phyloP scores from a whole-genome alignment of 2,113 vertebrate genomes.

The Struthidea cinerea region DNA sequence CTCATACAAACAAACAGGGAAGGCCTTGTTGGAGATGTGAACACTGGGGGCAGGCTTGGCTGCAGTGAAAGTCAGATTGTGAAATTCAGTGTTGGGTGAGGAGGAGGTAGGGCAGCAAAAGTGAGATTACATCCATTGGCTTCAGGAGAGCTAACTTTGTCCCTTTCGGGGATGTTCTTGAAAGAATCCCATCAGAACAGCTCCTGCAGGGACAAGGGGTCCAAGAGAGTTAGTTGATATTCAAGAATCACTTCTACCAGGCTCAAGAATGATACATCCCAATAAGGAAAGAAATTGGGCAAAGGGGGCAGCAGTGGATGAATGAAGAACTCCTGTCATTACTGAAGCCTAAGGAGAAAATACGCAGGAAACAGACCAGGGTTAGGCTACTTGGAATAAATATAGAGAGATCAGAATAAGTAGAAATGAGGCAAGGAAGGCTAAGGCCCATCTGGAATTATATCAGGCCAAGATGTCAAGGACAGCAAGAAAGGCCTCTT shows the following conservation, averaged over 20 bases:
- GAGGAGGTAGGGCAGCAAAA: background rate
- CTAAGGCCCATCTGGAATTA: background rate
- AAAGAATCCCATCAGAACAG: background rate
- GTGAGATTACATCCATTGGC: background rate
- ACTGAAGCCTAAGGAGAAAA: background rate
- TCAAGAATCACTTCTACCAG: background rate
- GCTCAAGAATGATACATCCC: background rate
- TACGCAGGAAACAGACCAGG: background rate
- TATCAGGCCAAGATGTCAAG: background rate
- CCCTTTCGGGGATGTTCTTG: background rate
- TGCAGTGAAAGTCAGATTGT: background rate
- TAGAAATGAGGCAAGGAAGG: background rate
- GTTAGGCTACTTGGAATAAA: background rate
- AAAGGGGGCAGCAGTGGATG: background rate
- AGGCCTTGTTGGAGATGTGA: background rate
- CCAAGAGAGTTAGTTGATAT: background rate
- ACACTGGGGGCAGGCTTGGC: background rate
- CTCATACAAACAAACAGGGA: background rate
- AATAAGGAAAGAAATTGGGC: rapidly evolving
- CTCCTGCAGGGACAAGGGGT: background rate
- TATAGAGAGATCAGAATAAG: background rate
- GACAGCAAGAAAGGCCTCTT: background rate
- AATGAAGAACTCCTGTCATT: background rate
- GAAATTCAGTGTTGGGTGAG: background rate
- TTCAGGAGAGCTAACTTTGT: background rate